These are phyloP conservation scores for Drosophila albomicans DNA, from an alignment of 1,140 invertebrate genomes.

Conservation along the genomic window DNA sequence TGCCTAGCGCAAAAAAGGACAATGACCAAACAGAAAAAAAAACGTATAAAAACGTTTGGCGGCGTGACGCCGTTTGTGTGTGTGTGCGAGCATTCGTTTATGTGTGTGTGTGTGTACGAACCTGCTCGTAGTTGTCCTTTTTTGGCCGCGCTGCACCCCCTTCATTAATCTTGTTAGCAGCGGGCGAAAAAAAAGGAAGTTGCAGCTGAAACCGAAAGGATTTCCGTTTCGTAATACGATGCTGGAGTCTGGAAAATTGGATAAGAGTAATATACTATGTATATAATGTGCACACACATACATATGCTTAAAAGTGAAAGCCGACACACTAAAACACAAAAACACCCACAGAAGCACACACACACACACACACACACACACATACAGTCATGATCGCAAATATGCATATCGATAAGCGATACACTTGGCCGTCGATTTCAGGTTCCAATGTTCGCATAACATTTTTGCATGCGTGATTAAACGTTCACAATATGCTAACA, in stretches of 20 bases:
- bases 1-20: conserved; percentile 77
- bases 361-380: conserved; percentile 6
- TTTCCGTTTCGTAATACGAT: conserved; percentile 76
- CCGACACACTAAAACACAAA: conserved; percentile 29
- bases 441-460: conserved; percentile 9
- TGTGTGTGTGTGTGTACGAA: conserved; percentile 36
- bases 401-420: conserved; percentile 12
- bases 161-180: conserved; percentile 77
- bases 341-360: neutral
- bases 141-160: conserved; percentile 48
- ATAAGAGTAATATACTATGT: conserved; percentile 38
- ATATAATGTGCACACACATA: conserved; percentile 2
- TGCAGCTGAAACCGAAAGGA: conserved; percentile 78
- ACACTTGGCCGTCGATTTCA: neutral
- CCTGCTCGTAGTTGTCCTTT: conserved; percentile 57
- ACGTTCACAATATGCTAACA: conserved; percentile 57
- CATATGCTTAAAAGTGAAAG: conserved; percentile 72
- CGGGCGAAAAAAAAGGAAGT: conserved; percentile 45
- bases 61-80: conserved; percentile 20
- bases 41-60: conserved; percentile 27
- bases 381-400: neutral
- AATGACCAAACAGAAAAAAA: conserved; percentile 69
- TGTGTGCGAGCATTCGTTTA: conserved; percentile 1
- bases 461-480: conserved; percentile 49
- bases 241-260: conserved; percentile 48